Conservation (phyloP, 2,888 invertebrate species). For the Pseudoips prasinana region DNA sequence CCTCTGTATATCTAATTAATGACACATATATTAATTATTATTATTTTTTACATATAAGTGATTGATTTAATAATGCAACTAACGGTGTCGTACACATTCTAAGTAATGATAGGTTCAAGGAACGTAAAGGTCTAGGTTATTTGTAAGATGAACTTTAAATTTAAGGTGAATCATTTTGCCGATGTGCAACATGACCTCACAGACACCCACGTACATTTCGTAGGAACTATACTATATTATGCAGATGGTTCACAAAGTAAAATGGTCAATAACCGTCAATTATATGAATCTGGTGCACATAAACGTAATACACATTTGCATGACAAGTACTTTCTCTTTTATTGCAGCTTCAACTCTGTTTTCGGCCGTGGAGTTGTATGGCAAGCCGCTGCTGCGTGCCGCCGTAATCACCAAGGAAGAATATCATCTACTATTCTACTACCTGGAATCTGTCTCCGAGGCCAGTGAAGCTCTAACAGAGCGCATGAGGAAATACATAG, state of each 20-base stretch:
- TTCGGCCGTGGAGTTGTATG: slow-evolving; percentile 84
- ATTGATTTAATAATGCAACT: too few species aligned
- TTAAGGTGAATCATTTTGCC: slow-evolving; percentile 59
- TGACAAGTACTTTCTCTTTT: slow-evolving; percentile 46
- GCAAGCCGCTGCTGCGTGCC: slow-evolving; percentile 80
- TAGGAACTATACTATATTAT: slow-evolving; percentile 26
- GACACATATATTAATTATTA: too few species aligned
- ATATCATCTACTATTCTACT: slow-evolving; percentile 78
- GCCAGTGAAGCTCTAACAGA: slow-evolving; percentile 73
- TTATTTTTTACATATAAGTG: too few species aligned
- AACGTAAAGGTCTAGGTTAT: slow-evolving; percentile 56
- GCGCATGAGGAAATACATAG: slow-evolving; percentile 75
- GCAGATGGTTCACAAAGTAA: slow-evolving; percentile 31
- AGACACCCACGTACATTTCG: slow-evolving; percentile 44
- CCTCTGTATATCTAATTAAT: too few species aligned
- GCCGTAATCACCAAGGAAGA: slow-evolving; percentile 77
- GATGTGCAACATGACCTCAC: slow-evolving; percentile 49
- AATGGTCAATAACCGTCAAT: slow-evolving; percentile 29
- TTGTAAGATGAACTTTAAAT: slow-evolving; percentile 49
- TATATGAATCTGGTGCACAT: slow-evolving; percentile 30
- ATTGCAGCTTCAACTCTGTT: slow-evolving; percentile 79
- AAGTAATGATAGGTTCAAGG: slow-evolving; percentile 9
- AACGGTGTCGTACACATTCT: not conserved
- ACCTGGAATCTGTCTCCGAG: slow-evolving; percentile 74
- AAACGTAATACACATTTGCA: slow-evolving; percentile 27